Conservation (phyloP, 1,140 invertebrate species). For the Neodiprion lecontei region DNA sequence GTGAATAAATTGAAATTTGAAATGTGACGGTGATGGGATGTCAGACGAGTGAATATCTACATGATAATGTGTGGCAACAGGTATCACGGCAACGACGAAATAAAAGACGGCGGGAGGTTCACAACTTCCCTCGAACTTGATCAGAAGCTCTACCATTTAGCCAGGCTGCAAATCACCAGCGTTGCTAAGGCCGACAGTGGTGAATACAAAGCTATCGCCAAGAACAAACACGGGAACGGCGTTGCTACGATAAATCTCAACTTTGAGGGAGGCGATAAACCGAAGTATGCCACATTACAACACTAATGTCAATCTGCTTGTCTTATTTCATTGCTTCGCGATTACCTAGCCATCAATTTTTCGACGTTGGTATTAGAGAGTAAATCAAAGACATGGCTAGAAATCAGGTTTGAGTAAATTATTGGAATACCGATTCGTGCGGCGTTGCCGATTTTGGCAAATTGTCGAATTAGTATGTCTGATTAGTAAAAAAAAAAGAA, state of each 20-base stretch:
- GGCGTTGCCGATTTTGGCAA: too few relatives aligned
- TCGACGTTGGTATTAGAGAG: too few relatives aligned
- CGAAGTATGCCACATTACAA: conserved; percentile 71
- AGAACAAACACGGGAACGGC: conserved; percentile 91
- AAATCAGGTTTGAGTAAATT: too few relatives aligned
- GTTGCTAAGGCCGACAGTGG: conserved; percentile 88
- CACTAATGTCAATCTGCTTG: neutral
- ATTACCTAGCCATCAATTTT: neutral
- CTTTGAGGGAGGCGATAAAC: conserved; percentile 88
- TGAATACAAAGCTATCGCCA: conserved; percentile 91
- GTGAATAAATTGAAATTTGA: conserved; percentile 24
- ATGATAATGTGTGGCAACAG: conserved; percentile 59
- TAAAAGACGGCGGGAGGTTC: conserved; percentile 80
- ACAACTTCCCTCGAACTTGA: conserved; percentile 82
- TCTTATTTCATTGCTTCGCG: neutral
- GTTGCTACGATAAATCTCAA: conserved; percentile 95
- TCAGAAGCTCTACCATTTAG: conserved; percentile 88
- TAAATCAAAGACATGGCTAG: too few relatives aligned
- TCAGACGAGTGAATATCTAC: too few relatives aligned
- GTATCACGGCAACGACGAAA: conserved; percentile 82
- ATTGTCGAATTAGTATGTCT: too few relatives aligned
- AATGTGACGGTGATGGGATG: conserved; percentile 26
- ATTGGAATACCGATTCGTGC: too few relatives aligned
- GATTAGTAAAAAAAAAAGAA: too few relatives aligned
- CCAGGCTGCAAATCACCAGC: conserved; percentile 81